Evolutionary conservation across 2,888 invertebrate species (phyloP), one percentile per base, ranked within the genome.

Genomic region (Mesorhabditis belari): DNA sequence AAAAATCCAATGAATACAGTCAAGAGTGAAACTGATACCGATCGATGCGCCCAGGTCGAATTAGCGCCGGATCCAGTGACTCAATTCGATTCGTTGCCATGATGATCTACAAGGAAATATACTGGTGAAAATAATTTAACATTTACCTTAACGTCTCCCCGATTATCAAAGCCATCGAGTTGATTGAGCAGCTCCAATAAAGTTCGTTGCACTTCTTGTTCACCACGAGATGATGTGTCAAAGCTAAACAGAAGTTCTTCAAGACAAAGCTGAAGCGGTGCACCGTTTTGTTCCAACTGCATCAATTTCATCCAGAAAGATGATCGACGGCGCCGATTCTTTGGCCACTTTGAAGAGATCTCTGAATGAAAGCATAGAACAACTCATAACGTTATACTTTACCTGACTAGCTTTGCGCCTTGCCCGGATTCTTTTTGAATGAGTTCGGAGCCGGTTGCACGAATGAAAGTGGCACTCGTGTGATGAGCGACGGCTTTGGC

Each of bases 401-500:
- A 68, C 54, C 69, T 95, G 94, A 98, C 96, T 58, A 98, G 85
- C 84, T 96, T 96, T 0, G 98, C 95, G 0, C 98, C 96, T 85
- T 98, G 96, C 65, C 98, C 96, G 87, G 70, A 60, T 83, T 96
- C 95, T 83, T 98, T 98, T 81, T 96, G 95, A 80, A 98, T 95
- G 25, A 98, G 87, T 83, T 98, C 96, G 3, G 96, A 95, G 19
- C 96, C 98, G n/a, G 96, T 96, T 57, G 98, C 96, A 71, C 96
- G 86, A 56, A 98, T 86, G 84, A 98, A 98, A 17, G 96, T 96
- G 2, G 98, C 96, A 0, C 94, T 95, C 0, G 96, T 98, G 82
- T 96, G 95, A 85, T 98, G 96, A 55, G 98, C 98, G 0, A 98
- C 96, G 24, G 98, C 98, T 84, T 96, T 98, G 9, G 98, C 98